phyloP scores from a whole-genome alignment of 1,140 invertebrate species.

The Spodoptera litura region DNA sequence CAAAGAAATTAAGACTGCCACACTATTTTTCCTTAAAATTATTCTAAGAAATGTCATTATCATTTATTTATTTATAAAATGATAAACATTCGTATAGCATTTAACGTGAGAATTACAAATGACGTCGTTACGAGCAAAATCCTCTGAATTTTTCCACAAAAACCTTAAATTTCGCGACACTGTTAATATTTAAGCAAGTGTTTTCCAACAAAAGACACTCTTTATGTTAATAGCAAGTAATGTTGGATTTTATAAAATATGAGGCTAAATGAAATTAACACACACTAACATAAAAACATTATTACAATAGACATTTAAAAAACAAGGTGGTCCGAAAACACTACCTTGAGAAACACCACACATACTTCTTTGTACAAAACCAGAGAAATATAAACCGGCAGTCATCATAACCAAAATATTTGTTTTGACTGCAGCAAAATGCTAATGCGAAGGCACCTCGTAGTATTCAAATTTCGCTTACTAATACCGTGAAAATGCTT shows the following conservation, averaged over 20 bases:
- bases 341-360: background rate
- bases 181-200: background rate
- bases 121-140: background rate
- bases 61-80: background rate
- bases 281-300: no score
- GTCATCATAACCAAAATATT: background rate
- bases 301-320: background rate
- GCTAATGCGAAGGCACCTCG: background rate
- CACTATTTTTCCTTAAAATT: background rate
- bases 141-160: background rate
- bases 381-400: background rate
- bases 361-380: background rate
- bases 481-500: background rate
- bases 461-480: background rate
- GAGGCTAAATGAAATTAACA: no score
- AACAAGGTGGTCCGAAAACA: background rate
- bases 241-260: background rate
- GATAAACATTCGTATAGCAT: background rate
- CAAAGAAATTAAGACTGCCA: background rate
- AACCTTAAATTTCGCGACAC: background rate
- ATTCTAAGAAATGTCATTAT: background rate
- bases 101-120: background rate
- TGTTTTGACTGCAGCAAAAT: background rate
- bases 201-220: slow-evolving; percentile 17
- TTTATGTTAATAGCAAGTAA: background rate